These are phyloP conservation scores for Chrosomus eos DNA, from an alignment of 2,797 vertebrate species.

Conservation along the genomic window DNA sequence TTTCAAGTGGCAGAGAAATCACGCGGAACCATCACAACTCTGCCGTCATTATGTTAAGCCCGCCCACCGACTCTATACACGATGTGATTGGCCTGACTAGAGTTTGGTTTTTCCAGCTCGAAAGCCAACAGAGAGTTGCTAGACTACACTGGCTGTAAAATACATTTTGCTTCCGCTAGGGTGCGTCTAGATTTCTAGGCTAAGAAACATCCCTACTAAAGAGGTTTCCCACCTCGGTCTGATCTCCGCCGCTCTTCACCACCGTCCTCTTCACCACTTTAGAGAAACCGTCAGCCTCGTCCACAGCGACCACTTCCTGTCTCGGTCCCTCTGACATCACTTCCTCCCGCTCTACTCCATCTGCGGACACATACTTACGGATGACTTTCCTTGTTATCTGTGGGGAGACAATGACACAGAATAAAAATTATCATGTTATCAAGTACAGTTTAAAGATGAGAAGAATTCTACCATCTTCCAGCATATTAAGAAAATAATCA, in stretches of 20 bases:
- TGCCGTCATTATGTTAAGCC: too few relatives aligned
- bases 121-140: too few relatives aligned
- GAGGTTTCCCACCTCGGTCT: constrained; percentile 82
- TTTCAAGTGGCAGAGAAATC: too few relatives aligned
- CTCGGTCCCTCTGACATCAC: constrained; percentile 83
- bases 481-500: background rate
- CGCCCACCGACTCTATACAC: too few relatives aligned
- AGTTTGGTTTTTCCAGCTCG: too few relatives aligned
- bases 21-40: too few relatives aligned
- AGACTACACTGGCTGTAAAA: too few relatives aligned
- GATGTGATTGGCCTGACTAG: too few relatives aligned
- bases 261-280: constrained; percentile 92
- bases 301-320: constrained; percentile 78
- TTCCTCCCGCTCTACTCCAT: constrained; percentile 87
- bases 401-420: background rate
- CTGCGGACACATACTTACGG: constrained; percentile 84
- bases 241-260: constrained; percentile 83
- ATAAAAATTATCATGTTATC: background rate
- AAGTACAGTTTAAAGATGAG: background rate
- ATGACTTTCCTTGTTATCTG: constrained; percentile 95
- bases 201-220: background rate
- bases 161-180: too few relatives aligned
- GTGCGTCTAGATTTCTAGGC: too few relatives aligned
- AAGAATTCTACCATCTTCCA: background rate
- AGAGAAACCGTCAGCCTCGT: constrained; percentile 88